Percentiles rank a stretch among this genome's conserved stretches.
Evolutionary conservation across 2,797 vertebrate species (phyloP).

Genomic region (Notamacropus eugenii): DNA sequence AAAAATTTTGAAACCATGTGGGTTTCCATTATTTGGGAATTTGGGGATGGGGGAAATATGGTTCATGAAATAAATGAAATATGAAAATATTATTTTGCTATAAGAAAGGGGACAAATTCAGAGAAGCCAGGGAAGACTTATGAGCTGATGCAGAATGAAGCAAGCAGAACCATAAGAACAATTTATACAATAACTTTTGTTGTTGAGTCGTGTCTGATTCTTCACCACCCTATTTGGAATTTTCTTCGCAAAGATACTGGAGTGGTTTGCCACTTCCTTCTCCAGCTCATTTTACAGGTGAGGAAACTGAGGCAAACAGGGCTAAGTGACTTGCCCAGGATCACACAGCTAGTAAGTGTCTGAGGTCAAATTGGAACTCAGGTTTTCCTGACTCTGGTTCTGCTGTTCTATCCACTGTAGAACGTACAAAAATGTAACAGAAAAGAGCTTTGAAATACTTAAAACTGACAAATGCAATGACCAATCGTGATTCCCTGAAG

Average conservation of each 20-base stretch:
- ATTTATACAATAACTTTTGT: background rate
- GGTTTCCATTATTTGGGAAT: background rate
- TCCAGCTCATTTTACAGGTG: background rate
- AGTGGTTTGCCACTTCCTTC: background rate
- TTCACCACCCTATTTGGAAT: background rate
- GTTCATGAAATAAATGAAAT: background rate
- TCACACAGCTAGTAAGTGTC: background rate
- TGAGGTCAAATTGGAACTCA: background rate
- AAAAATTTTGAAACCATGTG: background rate
- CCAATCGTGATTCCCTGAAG: background rate
- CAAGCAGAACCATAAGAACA: background rate
- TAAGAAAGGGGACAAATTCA: background rate
- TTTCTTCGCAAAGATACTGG: background rate
- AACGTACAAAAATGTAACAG: background rate
- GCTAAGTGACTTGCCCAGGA: background rate
- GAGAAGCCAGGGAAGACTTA: background rate
- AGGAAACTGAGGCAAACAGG: background rate
- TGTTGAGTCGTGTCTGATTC: background rate
- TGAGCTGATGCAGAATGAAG: background rate
- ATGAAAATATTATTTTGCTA: background rate
- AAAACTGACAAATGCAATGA: background rate
- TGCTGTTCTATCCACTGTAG: background rate
- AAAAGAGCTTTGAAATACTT: background rate
- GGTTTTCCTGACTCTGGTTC: background rate
- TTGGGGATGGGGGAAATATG: background rate